Conservation (phyloP, 2,113 vertebrate species). For the Heliornis fulica region DNA sequence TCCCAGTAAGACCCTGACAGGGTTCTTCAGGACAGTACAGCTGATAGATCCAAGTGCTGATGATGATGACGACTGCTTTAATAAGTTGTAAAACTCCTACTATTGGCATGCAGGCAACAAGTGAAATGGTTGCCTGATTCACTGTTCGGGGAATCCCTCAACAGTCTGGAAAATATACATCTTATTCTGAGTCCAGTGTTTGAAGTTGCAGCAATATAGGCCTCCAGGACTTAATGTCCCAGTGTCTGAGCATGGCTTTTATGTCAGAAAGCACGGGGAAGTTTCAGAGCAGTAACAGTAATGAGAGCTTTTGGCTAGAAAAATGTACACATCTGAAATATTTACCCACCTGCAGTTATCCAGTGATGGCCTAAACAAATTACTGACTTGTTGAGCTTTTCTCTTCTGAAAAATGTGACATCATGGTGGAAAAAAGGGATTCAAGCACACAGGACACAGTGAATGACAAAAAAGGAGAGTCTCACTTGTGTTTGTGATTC, state of each 20-base stretch:
- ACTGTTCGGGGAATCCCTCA: neutral
- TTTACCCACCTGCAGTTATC: neutral
- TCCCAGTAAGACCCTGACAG: neutral
- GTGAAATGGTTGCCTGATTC: neutral
- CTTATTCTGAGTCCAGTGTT: neutral
- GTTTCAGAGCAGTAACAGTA: neutral
- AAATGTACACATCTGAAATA: neutral
- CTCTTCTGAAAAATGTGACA: neutral
- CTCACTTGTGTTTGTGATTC: neutral
- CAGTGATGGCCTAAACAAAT: neutral
- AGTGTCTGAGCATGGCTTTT: neutral
- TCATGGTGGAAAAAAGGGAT: neutral
- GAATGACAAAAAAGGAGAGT: too few species aligned
- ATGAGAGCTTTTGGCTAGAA: neutral
- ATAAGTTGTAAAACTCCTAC: neutral
- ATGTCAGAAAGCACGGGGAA: neutral
- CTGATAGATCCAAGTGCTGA: neutral
- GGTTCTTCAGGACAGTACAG: neutral
- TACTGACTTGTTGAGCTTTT: neutral
- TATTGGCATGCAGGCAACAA: neutral
- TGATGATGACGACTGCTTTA: neutral
- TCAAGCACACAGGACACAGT: neutral
- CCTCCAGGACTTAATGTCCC: neutral
- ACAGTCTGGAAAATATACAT: neutral
- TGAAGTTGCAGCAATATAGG: neutral